Conservation (phyloP, 2,888 invertebrate species). For the Pyrrhia umbra region DNA sequence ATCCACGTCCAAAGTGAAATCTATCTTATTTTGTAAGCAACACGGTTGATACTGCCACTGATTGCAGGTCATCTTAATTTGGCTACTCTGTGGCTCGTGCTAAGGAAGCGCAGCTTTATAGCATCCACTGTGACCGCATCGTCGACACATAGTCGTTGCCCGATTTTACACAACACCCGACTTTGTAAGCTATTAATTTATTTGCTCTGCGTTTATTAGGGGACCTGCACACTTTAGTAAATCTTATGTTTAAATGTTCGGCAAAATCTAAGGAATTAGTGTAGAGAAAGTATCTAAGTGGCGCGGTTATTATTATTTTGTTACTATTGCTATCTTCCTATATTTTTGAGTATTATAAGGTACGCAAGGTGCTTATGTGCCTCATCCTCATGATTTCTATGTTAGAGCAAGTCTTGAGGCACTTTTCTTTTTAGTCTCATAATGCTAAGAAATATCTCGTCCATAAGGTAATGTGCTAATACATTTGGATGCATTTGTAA, state of each 20-base stretch:
- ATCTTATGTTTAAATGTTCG: not conserved
- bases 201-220: constrained; percentile 46
- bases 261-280: not conserved
- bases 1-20: constrained; percentile 58
- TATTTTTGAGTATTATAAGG: too few relatives aligned
- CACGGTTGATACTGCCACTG: constrained; percentile 52
- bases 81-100: constrained; percentile 73
- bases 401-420: too few relatives aligned
- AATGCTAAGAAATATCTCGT: too few relatives aligned
- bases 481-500: too few relatives aligned
- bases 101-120: constrained; percentile 86
- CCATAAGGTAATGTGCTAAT: too few relatives aligned
- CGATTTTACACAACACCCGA: constrained; percentile 73
- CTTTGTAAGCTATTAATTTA: constrained; percentile 60
- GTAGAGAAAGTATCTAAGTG: not conserved
- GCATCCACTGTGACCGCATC: constrained; percentile 79
- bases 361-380: too few relatives aligned
- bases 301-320: too few relatives aligned
- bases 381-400: too few relatives aligned
- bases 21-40: not conserved
- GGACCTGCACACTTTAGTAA: constrained; percentile 8
- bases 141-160: constrained; percentile 72
- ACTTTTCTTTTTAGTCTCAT: too few relatives aligned
- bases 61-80: constrained; percentile 67
- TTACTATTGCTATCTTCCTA: too few relatives aligned